These are phyloP conservation scores for Copidosoma aretas DNA, from an alignment of 2,888 invertebrate genomes.

Conservation along the genomic window DNA sequence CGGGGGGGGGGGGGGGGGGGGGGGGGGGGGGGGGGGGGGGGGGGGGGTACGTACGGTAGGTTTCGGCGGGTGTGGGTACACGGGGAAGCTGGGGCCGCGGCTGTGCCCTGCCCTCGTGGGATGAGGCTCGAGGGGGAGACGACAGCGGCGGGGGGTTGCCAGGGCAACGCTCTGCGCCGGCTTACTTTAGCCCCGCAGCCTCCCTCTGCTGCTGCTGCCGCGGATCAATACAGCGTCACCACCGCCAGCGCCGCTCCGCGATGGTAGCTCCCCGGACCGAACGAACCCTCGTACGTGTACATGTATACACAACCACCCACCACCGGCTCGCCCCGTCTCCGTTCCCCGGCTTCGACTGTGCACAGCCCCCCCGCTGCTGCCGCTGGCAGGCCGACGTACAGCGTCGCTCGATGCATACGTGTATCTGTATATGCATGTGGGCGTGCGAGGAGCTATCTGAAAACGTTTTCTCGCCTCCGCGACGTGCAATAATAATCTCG, in stretches of 20 bases:
- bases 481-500: too few species aligned
- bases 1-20: background rate
- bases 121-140: constrained; percentile 19
- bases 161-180: constrained; percentile 57
- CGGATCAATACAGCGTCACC: constrained; percentile 62
- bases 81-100: background rate
- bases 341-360: too few species aligned
- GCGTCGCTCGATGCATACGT: too few species aligned
- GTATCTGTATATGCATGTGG: constrained; percentile 9
- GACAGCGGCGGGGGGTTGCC: constrained; percentile 55
- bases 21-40: background rate
- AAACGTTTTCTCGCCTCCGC: constrained; percentile 35
- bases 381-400: too few species aligned
- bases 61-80: background rate
- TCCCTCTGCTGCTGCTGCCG: constrained; percentile 47
- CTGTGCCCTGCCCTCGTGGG: background rate
- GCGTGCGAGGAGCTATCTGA: constrained; percentile 24
- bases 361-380: too few species aligned
- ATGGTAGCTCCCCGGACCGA: constrained; percentile 57
- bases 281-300: constrained; percentile 47
- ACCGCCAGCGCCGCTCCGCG: constrained; percentile 45
- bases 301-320: too few species aligned
- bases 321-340: too few species aligned
- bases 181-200: constrained; percentile 49
- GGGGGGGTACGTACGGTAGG: too few species aligned